Percentiles rank a stretch among this genome's conserved stretches.
Evolutionary conservation across 2,888 invertebrate genomes (phyloP).

Genomic region (Metacarcinus magister): DNA sequence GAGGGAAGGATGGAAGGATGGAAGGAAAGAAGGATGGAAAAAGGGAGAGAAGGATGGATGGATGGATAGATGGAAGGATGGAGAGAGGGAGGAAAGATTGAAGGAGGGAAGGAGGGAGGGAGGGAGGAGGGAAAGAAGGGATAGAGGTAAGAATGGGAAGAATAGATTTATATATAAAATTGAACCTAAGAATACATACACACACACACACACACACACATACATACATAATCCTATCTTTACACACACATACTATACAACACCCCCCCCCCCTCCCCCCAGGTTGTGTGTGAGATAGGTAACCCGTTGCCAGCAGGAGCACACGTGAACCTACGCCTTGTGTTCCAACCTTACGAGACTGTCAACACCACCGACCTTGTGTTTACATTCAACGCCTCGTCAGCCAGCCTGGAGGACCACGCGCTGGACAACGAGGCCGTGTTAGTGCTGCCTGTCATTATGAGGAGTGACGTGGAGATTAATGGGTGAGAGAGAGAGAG

Average conservation of each 20-base stretch:
- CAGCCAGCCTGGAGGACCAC: slow-evolving; percentile 74
- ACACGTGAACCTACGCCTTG: slow-evolving; percentile 65
- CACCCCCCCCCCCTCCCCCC: background rate
- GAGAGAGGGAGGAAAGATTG: too few species aligned
- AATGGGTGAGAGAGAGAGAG: slow-evolving; percentile 74
- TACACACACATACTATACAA: too few species aligned
- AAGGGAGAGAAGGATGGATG: too few species aligned
- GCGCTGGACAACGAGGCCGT: slow-evolving; percentile 76
- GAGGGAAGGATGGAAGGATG: background rate
- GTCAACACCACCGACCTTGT: slow-evolving; percentile 57
- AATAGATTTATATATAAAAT: too few species aligned
- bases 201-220: too few species aligned
- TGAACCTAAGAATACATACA: too few species aligned
- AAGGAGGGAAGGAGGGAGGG: too few species aligned
- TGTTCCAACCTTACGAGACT: slow-evolving; percentile 74
- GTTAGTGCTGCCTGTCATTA: slow-evolving; percentile 75
- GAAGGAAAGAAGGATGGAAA: background rate
- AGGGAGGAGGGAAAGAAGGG: too few species aligned
- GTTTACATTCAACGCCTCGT: slow-evolving; percentile 73
- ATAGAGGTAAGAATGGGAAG: background rate
- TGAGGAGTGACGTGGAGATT: slow-evolving; percentile 75
- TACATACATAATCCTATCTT: too few species aligned
- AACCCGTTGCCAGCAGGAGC: slow-evolving; percentile 80
- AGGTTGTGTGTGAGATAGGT: slow-evolving; percentile 82
- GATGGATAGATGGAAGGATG: too few species aligned